These are phyloP conservation scores for Abrostola triplasia DNA, from an alignment of 2,888 invertebrate genomes.

Conservation along the genomic window DNA sequence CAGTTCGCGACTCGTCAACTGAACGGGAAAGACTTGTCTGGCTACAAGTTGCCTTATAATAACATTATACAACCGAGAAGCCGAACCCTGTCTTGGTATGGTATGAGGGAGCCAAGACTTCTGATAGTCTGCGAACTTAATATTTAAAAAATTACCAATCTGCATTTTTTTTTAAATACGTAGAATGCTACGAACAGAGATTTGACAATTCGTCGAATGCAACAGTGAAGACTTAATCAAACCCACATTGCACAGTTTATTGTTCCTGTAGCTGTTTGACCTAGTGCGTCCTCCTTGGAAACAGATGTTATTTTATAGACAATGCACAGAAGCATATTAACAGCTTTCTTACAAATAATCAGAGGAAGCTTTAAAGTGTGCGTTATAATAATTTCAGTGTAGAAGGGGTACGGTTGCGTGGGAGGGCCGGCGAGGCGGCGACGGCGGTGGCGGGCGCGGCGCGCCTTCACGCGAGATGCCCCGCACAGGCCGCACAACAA, in stretches of 20 bases:
- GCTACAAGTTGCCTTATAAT: slow-evolving; percentile 58
- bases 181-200: not conserved
- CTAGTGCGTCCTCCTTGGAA: slow-evolving; percentile 9
- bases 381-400: slow-evolving; percentile 57
- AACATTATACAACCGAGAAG: slow-evolving; percentile 29
- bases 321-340: slow-evolving; percentile 21
- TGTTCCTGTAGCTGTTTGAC: slow-evolving; percentile 11
- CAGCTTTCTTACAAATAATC: slow-evolving; percentile 22
- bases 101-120: slow-evolving; percentile 6
- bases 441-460: slow-evolving; percentile 25
- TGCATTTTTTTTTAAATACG: not conserved
- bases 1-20: slow-evolving; percentile 58
- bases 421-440: slow-evolving; percentile 46
- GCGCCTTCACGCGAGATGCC: slow-evolving; percentile 51
- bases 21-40: slow-evolving; percentile 70
- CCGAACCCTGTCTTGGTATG: not conserved
- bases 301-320: slow-evolving; percentile 17
- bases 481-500: slow-evolving; percentile 52
- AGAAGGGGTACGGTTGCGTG: slow-evolving; percentile 49
- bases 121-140: slow-evolving; percentile 4
- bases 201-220: no score
- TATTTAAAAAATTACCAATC: not conserved
- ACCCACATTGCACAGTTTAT: slow-evolving; percentile 31
- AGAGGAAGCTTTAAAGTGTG: slow-evolving; percentile 41
- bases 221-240: not conserved